Conservation (phyloP, 2,797 vertebrate genomes). For the Ciconia nigra region DNA sequence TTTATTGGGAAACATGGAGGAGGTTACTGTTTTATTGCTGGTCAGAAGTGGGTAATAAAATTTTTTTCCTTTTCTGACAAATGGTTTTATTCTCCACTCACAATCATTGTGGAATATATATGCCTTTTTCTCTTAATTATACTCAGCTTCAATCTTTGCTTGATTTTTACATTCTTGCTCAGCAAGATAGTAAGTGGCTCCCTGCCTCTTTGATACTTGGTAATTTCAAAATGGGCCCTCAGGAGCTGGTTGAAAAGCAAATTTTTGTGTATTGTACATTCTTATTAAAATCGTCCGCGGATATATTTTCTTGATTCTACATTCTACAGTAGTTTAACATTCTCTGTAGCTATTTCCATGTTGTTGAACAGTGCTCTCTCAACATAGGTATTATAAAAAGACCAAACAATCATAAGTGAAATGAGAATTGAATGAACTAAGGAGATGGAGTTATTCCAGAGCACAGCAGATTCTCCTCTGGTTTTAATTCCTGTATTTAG, state of each 20-base stretch:
- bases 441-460: not conserved
- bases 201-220: not conserved
- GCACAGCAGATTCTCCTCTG: not conserved
- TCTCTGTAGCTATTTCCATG: not conserved
- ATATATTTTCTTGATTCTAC: not conserved
- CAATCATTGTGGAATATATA: not conserved
- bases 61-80: not conserved
- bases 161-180: not conserved
- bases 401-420: not conserved
- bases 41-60: not conserved
- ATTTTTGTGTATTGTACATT: not conserved
- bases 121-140: not conserved
- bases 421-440: not conserved
- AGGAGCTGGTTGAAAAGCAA: not conserved
- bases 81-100: not conserved
- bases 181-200: not conserved
- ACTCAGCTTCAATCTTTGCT: not conserved
- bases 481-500: not conserved
- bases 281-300: not conserved
- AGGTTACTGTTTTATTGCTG: not conserved
- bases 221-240: not conserved
- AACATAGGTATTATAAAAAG: not conserved
- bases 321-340: not conserved
- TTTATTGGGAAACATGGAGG: not conserved
- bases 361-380: not conserved